These are phyloP conservation scores for Cantharis nigra DNA, from an alignment of 2,888 invertebrate species.

Conservation along the genomic window DNA sequence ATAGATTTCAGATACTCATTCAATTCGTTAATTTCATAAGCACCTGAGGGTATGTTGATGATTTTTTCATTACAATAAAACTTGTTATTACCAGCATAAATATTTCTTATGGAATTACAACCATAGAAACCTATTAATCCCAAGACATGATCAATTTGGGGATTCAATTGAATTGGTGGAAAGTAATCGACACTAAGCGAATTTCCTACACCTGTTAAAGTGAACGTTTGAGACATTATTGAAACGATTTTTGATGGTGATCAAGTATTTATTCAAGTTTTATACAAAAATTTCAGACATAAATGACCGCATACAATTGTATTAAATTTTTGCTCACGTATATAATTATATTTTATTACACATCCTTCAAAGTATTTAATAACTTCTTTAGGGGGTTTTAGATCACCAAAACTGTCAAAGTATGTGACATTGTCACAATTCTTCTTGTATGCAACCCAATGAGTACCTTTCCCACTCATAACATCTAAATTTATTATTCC, in stretches of 20 bases:
- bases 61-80: slow-evolving; percentile 12
- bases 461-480: slow-evolving; percentile 39
- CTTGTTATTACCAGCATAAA: not conserved
- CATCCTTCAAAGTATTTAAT: not conserved
- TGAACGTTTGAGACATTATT: not conserved
- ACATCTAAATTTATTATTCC: slow-evolving; percentile 44
- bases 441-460: slow-evolving; percentile 50
- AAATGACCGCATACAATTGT: not conserved
- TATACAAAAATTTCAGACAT: no score
- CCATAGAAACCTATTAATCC: not conserved
- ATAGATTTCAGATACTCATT: slow-evolving; percentile 7
- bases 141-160: not conserved
- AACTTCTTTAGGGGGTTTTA: not conserved
- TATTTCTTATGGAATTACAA: not conserved
- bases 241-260: not conserved
- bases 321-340: not conserved
- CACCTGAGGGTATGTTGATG: slow-evolving; percentile 40
- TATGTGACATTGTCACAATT: slow-evolving; percentile 40
- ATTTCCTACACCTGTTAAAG: not conserved
- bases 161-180: not conserved
- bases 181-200: not conserved
- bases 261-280: not conserved
- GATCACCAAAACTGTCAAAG: slow-evolving; percentile 45
- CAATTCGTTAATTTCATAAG: slow-evolving; percentile 46
- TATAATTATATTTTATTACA: not conserved